Conservation (phyloP, 2,888 invertebrate genomes). For the Drosophila hamatofila region DNA sequence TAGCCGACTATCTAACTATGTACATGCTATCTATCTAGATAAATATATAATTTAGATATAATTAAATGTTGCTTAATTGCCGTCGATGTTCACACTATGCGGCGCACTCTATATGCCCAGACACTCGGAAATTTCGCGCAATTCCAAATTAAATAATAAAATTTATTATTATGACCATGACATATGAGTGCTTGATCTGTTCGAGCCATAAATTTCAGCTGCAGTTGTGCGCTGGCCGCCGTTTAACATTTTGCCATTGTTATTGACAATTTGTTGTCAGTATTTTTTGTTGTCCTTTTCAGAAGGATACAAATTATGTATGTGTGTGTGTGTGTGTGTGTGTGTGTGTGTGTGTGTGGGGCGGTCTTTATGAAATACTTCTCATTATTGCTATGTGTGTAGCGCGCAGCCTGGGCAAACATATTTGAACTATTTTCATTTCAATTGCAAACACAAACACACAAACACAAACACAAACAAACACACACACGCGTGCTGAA, state of each 20-base stretch:
- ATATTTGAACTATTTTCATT: constrained; percentile 79
- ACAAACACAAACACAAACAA: neutral
- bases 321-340: constrained; percentile 29
- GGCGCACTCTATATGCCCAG: neutral
- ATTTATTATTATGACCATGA: constrained; percentile 75
- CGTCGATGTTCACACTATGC: neutral
- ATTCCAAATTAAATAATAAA: constrained; percentile 71
- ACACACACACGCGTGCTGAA: constrained; percentile 46
- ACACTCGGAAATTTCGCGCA: constrained; percentile 34
- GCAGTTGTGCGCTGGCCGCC: constrained; percentile 45
- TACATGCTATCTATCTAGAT: neutral
- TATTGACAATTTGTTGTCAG: constrained; percentile 79
- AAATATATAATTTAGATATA: neutral
- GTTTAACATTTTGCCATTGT: constrained; percentile 72
- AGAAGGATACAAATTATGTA: constrained; percentile 67
- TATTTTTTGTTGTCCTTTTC: constrained; percentile 30
- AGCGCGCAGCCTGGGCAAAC: constrained; percentile 56
- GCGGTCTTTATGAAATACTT: constrained; percentile 74
- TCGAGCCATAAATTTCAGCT: constrained; percentile 69
- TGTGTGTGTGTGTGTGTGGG: constrained; percentile 10
- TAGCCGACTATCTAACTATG: neutral
- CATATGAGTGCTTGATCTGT: constrained; percentile 70
- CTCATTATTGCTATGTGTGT: constrained; percentile 61
- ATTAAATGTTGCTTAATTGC: constrained; percentile 12
- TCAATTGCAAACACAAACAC: constrained; percentile 72